These are phyloP conservation scores for Babylonia areolata DNA, from an alignment of 1,140 invertebrate genomes.

Conservation along the genomic window DNA sequence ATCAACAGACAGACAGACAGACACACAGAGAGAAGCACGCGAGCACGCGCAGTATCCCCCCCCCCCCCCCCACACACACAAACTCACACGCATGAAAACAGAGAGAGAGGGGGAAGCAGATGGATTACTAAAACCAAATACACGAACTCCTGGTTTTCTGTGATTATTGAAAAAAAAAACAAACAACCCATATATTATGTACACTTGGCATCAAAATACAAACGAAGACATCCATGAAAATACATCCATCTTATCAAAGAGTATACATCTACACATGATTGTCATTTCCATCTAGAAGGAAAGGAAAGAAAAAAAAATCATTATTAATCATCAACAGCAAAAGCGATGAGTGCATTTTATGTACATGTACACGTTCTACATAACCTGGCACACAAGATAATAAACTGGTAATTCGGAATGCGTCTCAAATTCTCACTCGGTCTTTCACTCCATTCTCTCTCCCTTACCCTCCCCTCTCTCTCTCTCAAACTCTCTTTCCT, in stretches of 20 bases:
- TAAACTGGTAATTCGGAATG: not conserved
- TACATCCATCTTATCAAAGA: not conserved
- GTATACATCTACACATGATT: not conserved
- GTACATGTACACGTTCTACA: not conserved
- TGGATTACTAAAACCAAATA: too few relatives aligned
- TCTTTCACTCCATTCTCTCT: not conserved
- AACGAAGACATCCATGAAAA: not conserved
- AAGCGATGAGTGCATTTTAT: not conserved
- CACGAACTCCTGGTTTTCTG: not conserved
- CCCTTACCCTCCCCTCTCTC: not conserved
- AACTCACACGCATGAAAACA: not conserved
- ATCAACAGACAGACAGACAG: not conserved
- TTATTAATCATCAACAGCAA: not conserved
- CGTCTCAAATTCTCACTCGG: not conserved
- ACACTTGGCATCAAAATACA: not conserved
- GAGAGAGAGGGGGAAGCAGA: not conserved
- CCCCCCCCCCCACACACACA: too few relatives aligned
- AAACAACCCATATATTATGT: not conserved
- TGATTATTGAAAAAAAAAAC: not conserved
- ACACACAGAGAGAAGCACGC: not conserved
- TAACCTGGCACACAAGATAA: not conserved
- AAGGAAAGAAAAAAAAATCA: not conserved
- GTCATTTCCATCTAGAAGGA: not conserved
- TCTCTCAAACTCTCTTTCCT: not conserved
- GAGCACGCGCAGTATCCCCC: not conserved